phyloP scores from a whole-genome alignment of 2,797 vertebrate genomes.

The Scolopax rusticola region DNA sequence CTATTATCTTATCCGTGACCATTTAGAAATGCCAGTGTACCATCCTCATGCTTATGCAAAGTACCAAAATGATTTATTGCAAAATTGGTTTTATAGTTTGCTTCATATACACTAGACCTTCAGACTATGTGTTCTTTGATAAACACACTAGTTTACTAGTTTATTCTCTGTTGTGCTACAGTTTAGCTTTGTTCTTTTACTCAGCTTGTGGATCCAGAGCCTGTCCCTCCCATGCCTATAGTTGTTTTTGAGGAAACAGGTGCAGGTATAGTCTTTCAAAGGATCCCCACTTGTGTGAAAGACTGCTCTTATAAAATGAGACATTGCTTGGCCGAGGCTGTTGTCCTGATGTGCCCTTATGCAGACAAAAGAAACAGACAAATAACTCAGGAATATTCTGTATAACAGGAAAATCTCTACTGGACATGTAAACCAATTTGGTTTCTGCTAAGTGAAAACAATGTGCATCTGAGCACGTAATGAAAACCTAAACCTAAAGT shows the following conservation, averaged over 20 bases:
- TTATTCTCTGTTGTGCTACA: background rate
- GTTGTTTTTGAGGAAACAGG: background rate
- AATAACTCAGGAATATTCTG: background rate
- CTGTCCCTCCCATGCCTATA: background rate
- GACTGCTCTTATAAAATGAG: background rate
- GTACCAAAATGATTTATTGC: background rate
- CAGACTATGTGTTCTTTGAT: background rate
- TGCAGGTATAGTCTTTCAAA: background rate
- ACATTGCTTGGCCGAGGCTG: background rate
- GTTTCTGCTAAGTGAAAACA: background rate
- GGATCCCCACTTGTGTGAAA: accelerated
- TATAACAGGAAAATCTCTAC: background rate
- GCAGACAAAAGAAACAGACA: background rate
- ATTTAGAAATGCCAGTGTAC: background rate
- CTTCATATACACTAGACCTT: background rate
- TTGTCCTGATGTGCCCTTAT: background rate
- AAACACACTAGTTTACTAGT: background rate
- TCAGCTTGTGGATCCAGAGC: background rate
- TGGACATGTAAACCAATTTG: background rate
- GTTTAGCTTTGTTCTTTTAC: background rate
- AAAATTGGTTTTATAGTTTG: background rate
- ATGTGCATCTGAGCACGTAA: background rate
- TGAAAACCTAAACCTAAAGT: background rate
- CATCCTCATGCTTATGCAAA: background rate
- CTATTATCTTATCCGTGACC: background rate